Evolutionary conservation across 2,888 invertebrate species (phyloP).

Genomic region (Xylophagus ater): DNA sequence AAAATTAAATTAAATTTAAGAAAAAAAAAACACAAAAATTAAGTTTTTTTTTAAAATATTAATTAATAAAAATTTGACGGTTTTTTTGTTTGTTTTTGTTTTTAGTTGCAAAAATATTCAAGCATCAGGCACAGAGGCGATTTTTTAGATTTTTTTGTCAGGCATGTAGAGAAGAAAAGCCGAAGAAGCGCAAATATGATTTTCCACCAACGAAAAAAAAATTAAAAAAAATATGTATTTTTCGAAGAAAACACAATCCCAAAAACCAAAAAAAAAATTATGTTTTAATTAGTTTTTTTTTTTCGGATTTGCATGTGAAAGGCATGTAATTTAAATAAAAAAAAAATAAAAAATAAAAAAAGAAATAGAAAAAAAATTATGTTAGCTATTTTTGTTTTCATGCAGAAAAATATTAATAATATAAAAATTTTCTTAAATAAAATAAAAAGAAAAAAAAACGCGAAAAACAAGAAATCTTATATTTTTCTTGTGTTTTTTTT

Average conservation of each 20-base stretch:
- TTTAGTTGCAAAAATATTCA: conserved; percentile 15
- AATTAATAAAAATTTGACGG: conserved; percentile 9
- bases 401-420: conserved; percentile 11
- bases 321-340: conserved; percentile 12
- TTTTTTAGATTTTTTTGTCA: no score
- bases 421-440: conserved; percentile 10
- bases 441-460: no score
- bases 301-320: conserved; percentile 7
- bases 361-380: conserved; percentile 1
- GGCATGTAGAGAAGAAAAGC: no score
- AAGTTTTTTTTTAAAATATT: conserved; percentile 6
- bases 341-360: conserved; percentile 2
- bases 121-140: no score
- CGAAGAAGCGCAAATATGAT: no score
- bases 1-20: no score
- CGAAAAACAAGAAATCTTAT: no score
- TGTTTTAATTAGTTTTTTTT: conserved; percentile 9
- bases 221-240: no score
- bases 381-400: conserved; percentile 12
- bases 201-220: no score
- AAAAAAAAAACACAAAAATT: conserved; percentile 10
- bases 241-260: no score
- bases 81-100: conserved; percentile 5
- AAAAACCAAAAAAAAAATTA: conserved; percentile 13
- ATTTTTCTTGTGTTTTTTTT: no score